These are phyloP conservation scores for Calephelis nemesis DNA, from an alignment of 1,140 invertebrate genomes.

Conservation along the genomic window DNA sequence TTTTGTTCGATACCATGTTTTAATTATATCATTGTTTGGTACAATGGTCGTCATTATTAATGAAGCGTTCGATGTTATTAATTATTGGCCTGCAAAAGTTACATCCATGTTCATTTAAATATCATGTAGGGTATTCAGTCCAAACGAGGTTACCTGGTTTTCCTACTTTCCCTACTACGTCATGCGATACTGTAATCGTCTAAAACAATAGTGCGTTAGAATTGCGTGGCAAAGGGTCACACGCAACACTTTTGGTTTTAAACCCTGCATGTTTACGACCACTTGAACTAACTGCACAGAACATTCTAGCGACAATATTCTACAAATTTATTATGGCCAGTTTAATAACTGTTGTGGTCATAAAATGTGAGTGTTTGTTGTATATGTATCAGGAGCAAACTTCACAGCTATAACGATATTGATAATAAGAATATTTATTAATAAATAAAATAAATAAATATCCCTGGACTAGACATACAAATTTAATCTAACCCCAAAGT, in stretches of 20 bases:
- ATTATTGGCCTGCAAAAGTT: conserved; percentile 13
- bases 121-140: conserved; percentile 37
- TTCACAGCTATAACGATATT: too few relatives aligned
- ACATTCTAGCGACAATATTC: conserved; percentile 7
- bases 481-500: too few relatives aligned
- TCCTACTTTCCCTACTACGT: conserved; percentile 45
- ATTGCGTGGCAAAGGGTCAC: conserved; percentile 32
- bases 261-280: conserved; percentile 19
- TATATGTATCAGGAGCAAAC: too few relatives aligned
- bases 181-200: conserved; percentile 40
- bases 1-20: conserved; percentile 13
- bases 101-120: not conserved
- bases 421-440: too few relatives aligned
- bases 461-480: too few relatives aligned
- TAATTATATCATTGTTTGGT: conserved; percentile 4
- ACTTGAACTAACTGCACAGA: conserved; percentile 7
- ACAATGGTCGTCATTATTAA: conserved; percentile 15
- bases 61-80: conserved; percentile 19
- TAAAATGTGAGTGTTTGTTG: too few relatives aligned
- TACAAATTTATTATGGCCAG: not conserved
- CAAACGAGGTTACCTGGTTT: conserved; percentile 38
- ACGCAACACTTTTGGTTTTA: conserved; percentile 34
- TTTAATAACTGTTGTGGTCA: too few relatives aligned
- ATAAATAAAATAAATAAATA: too few relatives aligned
- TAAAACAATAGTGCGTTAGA: conserved; percentile 45